Conservation (phyloP, 2,113 vertebrate genomes). For the Porphyrio hochstetteri region DNA sequence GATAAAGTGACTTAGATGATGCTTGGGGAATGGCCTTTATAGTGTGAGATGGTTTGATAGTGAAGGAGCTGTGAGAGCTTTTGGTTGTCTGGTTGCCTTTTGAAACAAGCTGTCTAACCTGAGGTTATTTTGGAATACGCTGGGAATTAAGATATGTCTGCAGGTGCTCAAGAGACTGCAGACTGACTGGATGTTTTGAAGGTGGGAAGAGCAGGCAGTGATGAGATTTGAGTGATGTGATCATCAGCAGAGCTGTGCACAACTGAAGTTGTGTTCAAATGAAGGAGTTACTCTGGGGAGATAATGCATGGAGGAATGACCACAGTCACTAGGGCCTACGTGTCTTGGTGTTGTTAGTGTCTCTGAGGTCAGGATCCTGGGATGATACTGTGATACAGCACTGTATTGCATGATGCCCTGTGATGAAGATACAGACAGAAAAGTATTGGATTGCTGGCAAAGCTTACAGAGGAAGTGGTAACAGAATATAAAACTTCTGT, state of each 20-base stretch:
- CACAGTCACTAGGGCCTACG: background rate
- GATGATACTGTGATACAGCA: background rate
- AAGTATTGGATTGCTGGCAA: background rate
- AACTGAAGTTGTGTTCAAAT: background rate
- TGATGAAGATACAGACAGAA: background rate
- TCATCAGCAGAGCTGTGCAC: background rate
- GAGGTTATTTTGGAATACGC: background rate
- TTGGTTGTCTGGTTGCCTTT: background rate
- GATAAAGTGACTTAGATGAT: background rate
- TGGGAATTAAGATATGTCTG: background rate
- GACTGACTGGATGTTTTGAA: background rate
- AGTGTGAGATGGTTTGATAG: background rate
- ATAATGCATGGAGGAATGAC: background rate
- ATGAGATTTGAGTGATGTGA: background rate
- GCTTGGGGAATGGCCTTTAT: background rate
- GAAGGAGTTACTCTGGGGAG: background rate
- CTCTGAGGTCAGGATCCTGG: background rate
- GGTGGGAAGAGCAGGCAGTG: background rate
- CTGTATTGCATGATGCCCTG: background rate
- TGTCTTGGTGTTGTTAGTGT: background rate
- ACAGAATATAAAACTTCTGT: background rate
- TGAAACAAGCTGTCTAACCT: background rate
- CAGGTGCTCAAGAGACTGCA: background rate
- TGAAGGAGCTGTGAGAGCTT: conserved; percentile 15
- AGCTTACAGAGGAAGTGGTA: background rate